A percentile compares a stretch with the other conserved stretches of the same genome.
Evolutionary conservation across 1,140 invertebrate species (phyloP).

Genomic region (Drosophila auraria): DNA sequence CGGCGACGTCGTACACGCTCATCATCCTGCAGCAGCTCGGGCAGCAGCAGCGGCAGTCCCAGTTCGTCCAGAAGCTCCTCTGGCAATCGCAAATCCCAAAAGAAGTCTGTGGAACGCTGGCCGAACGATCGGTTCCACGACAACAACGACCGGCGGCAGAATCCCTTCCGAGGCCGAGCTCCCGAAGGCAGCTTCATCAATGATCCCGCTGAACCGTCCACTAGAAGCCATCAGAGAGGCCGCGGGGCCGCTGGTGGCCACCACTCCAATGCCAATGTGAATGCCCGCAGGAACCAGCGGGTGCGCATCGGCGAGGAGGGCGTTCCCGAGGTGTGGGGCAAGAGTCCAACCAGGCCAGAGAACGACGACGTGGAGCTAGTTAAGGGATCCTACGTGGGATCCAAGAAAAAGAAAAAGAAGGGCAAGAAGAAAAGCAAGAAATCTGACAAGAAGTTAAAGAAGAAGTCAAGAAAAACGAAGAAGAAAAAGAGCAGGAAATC

Average conservation of each 20-base stretch:
- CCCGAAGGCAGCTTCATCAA: conserved; percentile 66
- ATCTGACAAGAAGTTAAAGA: conserved; percentile 86
- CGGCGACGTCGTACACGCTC: conserved; percentile 32
- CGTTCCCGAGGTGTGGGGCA: conserved; percentile 89
- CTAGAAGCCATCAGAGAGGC: conserved; percentile 31
- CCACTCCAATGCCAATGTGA: conserved; percentile 82
- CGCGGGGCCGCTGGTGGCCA: conserved; percentile 25
- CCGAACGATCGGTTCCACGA: conserved; percentile 84
- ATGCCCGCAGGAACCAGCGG: conserved; percentile 89
- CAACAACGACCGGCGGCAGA: conserved; percentile 58
- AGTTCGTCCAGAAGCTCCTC: conserved; percentile 33
- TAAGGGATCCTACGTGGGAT: conserved; percentile 85
- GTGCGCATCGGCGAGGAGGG: conserved; percentile 90
- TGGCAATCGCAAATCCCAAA: conserved; percentile 6
- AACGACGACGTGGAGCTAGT: conserved; percentile 70
- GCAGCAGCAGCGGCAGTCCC: conserved; percentile 19
- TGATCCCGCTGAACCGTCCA: conserved; percentile 54
- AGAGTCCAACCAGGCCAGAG: conserved; percentile 88
- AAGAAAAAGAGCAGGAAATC: conserved; percentile 84
- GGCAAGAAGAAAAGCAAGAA: conserved; percentile 86
- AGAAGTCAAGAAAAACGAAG: conserved; percentile 86
- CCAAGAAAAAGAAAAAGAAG: conserved; percentile 86
- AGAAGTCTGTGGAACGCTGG: conserved; percentile 80
- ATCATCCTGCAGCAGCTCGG: conserved; percentile 28
- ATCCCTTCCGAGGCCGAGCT: conserved; percentile 66